These are phyloP conservation scores for Catharus fuscescens DNA, from an alignment of 2,113 vertebrate genomes.

Conservation along the genomic window DNA sequence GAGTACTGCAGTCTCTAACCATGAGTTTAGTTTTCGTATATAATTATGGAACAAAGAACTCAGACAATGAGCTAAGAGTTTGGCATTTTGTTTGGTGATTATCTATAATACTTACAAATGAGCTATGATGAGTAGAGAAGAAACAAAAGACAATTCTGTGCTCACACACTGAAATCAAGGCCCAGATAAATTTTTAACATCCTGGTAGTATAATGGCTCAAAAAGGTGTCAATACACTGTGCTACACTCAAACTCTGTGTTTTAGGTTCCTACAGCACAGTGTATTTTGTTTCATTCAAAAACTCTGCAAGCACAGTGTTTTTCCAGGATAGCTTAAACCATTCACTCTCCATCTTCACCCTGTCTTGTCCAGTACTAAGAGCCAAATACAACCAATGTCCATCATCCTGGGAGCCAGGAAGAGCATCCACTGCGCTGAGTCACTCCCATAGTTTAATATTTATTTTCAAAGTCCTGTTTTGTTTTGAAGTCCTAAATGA, in stretches of 20 bases:
- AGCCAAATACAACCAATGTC: background rate
- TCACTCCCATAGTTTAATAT: background rate
- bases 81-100: slow-evolving; percentile 54
- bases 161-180: background rate
- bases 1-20: background rate
- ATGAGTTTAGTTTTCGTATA: slow-evolving; percentile 34
- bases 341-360: background rate
- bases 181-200: background rate
- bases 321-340: background rate
- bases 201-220: background rate
- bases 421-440: accelerated
- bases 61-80: slow-evolving; percentile 24
- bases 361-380: background rate
- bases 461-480: background rate
- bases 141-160: background rate
- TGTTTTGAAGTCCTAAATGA: background rate
- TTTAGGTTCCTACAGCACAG: background rate
- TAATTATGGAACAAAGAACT: slow-evolving; percentile 36
- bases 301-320: background rate
- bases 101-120: background rate
- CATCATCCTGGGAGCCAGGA: background rate
- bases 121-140: background rate
- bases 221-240: background rate
- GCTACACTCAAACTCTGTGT: background rate
- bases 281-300: background rate